phyloP scores from a whole-genome alignment of 2,797 vertebrate genomes.

The Enteromius trimaculatus region DNA sequence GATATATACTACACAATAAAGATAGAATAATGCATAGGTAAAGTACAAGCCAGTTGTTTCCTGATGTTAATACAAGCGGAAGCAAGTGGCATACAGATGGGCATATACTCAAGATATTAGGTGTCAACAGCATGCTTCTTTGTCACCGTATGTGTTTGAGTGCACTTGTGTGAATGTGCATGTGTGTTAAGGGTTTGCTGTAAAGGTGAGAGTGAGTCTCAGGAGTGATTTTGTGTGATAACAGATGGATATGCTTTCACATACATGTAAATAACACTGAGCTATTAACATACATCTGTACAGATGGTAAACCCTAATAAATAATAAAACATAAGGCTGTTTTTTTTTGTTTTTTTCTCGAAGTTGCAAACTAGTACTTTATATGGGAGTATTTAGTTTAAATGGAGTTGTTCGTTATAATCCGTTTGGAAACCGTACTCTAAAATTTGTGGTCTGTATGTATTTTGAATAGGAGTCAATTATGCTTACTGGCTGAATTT shows the following conservation, averaged over 20 bases:
- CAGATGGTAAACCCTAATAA: slow-evolving; percentile 88
- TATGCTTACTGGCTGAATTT: background rate
- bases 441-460: background rate
- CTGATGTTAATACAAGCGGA: slow-evolving; percentile 16
- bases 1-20: background rate
- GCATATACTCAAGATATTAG: slow-evolving; percentile 46
- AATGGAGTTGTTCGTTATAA: background rate
- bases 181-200: slow-evolving; percentile 84
- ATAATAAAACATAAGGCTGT: slow-evolving; percentile 83
- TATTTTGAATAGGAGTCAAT: background rate
- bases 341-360: slow-evolving; percentile 68
- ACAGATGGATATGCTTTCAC: slow-evolving; percentile 88
- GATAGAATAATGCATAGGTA: background rate
- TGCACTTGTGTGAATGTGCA: slow-evolving; percentile 75
- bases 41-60: slow-evolving; percentile 7
- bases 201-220: slow-evolving; percentile 85
- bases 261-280: slow-evolving; percentile 81
- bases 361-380: slow-evolving; percentile 37
- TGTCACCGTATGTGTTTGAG: slow-evolving; percentile 62
- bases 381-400: background rate
- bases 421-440: background rate
- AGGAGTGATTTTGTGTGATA: slow-evolving; percentile 74
- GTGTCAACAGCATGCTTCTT: slow-evolving; percentile 78
- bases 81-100: slow-evolving; percentile 37
- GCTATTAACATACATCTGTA: slow-evolving; percentile 83